Evolutionary conservation across 2,888 invertebrate genomes (phyloP).

Genomic region (Campaea margaritaria): DNA sequence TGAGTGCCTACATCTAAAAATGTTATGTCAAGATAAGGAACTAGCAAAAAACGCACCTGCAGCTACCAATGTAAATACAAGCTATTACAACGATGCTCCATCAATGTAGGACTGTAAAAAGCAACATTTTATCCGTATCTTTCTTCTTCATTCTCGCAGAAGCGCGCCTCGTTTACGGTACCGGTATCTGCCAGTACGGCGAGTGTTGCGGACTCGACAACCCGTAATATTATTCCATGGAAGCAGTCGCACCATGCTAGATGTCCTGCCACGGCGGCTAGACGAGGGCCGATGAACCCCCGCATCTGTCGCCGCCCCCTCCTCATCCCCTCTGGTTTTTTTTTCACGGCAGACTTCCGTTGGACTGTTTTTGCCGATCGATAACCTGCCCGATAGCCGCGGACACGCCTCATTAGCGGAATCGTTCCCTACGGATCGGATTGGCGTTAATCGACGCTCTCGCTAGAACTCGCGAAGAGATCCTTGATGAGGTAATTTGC

Average conservation of each 20-base stretch:
- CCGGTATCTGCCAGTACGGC: constrained; percentile 51
- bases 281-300: constrained; percentile 74
- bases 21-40: too few relatives aligned
- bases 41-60: constrained; percentile 23
- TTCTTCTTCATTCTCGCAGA: constrained; percentile 39
- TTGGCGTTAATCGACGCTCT: constrained; percentile 52
- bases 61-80: constrained; percentile 23
- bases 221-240: constrained; percentile 65
- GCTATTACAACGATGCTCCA: constrained; percentile 2
- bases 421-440: constrained; percentile 60
- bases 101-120: constrained; percentile 41
- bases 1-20: too few relatives aligned
- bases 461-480: constrained; percentile 26
- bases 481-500: constrained; percentile 59
- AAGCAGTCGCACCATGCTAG: constrained; percentile 52
- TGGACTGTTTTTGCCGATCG: constrained; percentile 76
- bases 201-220: constrained; percentile 51
- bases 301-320: constrained; percentile 72
- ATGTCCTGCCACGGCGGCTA: constrained; percentile 55
- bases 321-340: constrained; percentile 75
- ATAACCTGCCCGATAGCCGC: constrained; percentile 77
- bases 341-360: constrained; percentile 80
- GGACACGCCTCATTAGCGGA: constrained; percentile 80
- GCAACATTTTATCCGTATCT: constrained; percentile 37
- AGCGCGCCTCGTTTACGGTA: constrained; percentile 57